Conservation (phyloP, 2,797 vertebrate genomes). For the Oreortyx pictus region DNA sequence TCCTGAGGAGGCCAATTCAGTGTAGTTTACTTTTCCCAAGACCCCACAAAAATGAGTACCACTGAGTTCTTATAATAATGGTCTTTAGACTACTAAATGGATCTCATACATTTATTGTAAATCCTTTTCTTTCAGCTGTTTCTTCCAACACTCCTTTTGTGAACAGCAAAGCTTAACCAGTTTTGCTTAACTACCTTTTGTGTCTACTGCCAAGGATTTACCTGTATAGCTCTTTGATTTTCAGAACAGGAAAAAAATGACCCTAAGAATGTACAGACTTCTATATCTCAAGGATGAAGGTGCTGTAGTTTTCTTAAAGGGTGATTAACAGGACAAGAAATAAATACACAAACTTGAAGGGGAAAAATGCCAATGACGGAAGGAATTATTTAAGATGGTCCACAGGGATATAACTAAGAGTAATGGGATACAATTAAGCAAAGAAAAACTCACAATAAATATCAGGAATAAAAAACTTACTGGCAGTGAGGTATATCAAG, state of each 20-base stretch:
- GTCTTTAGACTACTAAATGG: not conserved
- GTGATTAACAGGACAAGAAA: slow-evolving; percentile 10
- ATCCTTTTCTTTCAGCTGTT: not conserved
- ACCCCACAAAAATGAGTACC: not conserved
- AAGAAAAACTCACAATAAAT: slow-evolving; percentile 21
- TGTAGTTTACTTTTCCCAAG: not conserved
- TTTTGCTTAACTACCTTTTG: not conserved
- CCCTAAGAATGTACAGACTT: not conserved
- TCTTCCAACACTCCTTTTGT: not conserved
- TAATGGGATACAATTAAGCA: slow-evolving; percentile 25
- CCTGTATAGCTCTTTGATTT: not conserved
- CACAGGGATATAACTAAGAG: not conserved
- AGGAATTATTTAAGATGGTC: slow-evolving; percentile 11
- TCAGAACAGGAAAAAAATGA: not conserved
- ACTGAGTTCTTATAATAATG: not conserved
- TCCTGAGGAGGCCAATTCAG: not conserved
- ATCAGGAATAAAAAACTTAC: not conserved
- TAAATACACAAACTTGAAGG: slow-evolving; percentile 17
- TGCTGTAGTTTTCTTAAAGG: not conserved
- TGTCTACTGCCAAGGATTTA: not conserved
- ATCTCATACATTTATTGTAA: not conserved
- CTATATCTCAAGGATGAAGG: not conserved
- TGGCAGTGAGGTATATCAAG: not conserved
- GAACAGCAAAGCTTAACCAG: not conserved
- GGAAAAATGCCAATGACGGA: not conserved